Conservation (phyloP, 1,140 invertebrate genomes). For the Drosophila mojavensis region DNA sequence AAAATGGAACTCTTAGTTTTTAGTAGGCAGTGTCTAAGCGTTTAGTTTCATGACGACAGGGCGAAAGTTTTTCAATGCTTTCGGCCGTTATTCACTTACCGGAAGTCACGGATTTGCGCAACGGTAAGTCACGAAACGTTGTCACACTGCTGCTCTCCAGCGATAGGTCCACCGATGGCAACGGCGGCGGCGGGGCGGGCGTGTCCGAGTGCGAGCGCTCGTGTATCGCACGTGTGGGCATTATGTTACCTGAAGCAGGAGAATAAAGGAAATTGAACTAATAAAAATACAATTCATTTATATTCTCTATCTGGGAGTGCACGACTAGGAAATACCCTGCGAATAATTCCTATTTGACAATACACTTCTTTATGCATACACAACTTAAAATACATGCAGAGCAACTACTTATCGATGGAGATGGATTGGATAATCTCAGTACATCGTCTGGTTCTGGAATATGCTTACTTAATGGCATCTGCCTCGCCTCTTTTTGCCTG, state of each 20-base stretch:
- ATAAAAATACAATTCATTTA: background rate
- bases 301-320: too few relatives aligned
- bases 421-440: too few relatives aligned
- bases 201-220: constrained; percentile 96
- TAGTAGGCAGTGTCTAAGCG: constrained; percentile 58
- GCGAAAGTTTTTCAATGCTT: background rate
- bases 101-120: constrained; percentile 93
- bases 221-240: constrained; percentile 87
- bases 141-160: constrained; percentile 98
- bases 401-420: too few relatives aligned
- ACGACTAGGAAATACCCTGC: too few relatives aligned
- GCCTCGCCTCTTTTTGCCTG: too few relatives aligned
- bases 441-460: too few relatives aligned
- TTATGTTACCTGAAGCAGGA: constrained; percentile 56
- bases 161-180: constrained; percentile 94
- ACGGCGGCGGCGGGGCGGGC: constrained; percentile 88
- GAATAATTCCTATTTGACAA: too few relatives aligned
- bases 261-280: background rate
- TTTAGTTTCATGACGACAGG: constrained; percentile 35
- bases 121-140: constrained; percentile 93
- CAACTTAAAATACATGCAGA: too few relatives aligned
- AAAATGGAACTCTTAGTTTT: constrained; percentile 34
- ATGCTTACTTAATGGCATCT: too few relatives aligned
- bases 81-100: constrained; percentile 85
- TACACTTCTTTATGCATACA: too few relatives aligned